A percentile compares a stretch with the other conserved stretches of the same genome.
Conservation (phyloP, 2,113 vertebrate genomes). For the Heptranchias perlo region DNA sequence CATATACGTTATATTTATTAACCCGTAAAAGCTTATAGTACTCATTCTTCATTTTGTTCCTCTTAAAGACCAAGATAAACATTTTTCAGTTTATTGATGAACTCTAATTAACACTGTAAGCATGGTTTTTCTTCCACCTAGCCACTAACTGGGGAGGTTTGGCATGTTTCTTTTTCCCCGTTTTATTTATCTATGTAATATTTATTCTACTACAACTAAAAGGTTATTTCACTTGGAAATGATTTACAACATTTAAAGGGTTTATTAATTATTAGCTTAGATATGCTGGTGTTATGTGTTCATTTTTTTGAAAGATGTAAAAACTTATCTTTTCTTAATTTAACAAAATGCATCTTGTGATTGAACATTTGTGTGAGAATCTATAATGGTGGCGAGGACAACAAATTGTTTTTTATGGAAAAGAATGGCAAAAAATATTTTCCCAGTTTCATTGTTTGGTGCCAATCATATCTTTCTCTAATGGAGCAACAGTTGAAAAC, state of each 20-base stretch:
- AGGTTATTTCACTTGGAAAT: not conserved
- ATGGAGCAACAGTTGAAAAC: not conserved
- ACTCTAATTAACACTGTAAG: not conserved
- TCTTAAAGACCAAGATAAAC: not conserved
- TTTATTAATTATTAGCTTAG: conserved; percentile 19
- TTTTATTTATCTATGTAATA: not conserved
- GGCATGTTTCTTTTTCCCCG: not conserved
- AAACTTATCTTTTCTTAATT: not conserved
- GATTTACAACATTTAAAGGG: not conserved
- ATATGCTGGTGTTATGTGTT: not conserved
- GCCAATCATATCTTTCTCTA: not conserved
- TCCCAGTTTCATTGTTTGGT: not conserved
- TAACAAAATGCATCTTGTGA: not conserved
- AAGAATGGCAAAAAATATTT: not conserved
- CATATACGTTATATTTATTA: not conserved
- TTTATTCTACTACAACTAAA: not conserved
- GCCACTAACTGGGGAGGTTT: not conserved
- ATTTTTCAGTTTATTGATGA: conserved; percentile 25
- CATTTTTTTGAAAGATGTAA: not conserved
- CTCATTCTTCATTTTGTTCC: not conserved
- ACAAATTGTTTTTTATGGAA: not conserved
- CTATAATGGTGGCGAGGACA: not conserved
- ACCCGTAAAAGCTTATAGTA: not conserved
- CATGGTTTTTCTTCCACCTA: not conserved
- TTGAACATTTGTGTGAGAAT: not conserved